Evolutionary conservation across 2,113 vertebrate species (phyloP), one percentile per base, ranked within the genome.

Genomic region (Gymnogyps californianus): DNA sequence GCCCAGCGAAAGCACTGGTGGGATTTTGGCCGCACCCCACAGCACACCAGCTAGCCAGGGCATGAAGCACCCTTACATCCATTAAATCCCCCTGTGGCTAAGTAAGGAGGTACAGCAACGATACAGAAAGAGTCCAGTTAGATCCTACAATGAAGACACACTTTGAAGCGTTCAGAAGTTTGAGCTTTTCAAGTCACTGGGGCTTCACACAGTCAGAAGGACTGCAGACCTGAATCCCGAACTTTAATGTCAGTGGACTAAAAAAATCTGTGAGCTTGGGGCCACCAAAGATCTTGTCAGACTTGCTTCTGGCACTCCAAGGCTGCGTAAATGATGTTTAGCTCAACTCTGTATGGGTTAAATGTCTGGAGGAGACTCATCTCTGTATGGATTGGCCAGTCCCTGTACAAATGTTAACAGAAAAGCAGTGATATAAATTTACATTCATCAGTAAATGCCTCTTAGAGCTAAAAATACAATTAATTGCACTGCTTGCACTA

Each of bases 401-500:
- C 21, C 12, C 40, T 77, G 11, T 47, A 80, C 42, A 93, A 95
- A 91, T 91, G 76, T 61, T 79, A 89, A 76, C 28, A 79, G 58
- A 94, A 90, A 86, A 80, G 29, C 44, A 66, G 24, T 21, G 31
- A 90, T 17, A 89, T 26, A 85, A 66, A 76, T 90, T 87, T 82
- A 66, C 51, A 59, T 90, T 91, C 70, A 78, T 76, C 82, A 81
- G 62, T 54, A 93, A 95, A 93, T 86, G 74, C 42, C 22, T 93
- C 93, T 94, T 83, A 83, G 71, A 96, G 71, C 75, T 93, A 89
- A 95, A 95, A 91, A 94, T 83, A 78, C 42, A 83, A 94, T 75
- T 94, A 96, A 95, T 93, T 89, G 40, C 40, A 78, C n/a, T 83
- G 62, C 49, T 83, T 74, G 54, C 40, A 62, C 14, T 64, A 79